These are phyloP conservation scores for Caenorhabditis sp. DNA, from an alignment of 2,888 invertebrate genomes.

Conservation along the genomic window DNA sequence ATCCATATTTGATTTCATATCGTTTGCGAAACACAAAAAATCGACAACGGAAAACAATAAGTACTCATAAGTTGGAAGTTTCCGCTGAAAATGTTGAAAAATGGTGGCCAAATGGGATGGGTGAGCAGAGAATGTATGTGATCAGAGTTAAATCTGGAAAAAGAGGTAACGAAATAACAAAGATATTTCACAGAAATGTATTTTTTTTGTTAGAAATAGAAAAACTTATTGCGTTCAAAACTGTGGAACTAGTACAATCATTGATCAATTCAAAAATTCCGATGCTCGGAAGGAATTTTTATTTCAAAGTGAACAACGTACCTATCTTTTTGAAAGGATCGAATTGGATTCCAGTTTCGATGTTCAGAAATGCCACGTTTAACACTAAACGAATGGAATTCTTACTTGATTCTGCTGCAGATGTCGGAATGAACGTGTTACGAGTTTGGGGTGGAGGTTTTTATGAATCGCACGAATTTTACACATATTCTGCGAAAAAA, in stretches of 20 bases:
- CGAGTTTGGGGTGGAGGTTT: slow-evolving; percentile 98
- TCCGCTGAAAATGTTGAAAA: slow-evolving; percentile 71
- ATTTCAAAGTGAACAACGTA: slow-evolving; percentile 84
- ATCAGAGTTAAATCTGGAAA: slow-evolving; percentile 23
- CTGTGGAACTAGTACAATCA: slow-evolving; percentile 79
- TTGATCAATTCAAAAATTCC: slow-evolving; percentile 40
- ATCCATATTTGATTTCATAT: background rate
- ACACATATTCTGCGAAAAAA: slow-evolving; percentile 74
- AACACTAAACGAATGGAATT: slow-evolving; percentile 41
- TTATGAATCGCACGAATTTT: slow-evolving; percentile 90
- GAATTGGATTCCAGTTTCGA: slow-evolving; percentile 66
- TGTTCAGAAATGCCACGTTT: slow-evolving; percentile 49
- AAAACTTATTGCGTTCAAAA: slow-evolving; percentile 82
- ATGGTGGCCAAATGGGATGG: slow-evolving; percentile 97
- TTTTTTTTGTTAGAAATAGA: background rate
- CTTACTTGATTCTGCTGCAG: slow-evolving; percentile 48
- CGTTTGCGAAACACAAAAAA: slow-evolving; percentile 7
- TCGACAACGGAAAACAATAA: slow-evolving; percentile 6
- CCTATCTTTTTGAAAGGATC: slow-evolving; percentile 85
- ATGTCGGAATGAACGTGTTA: slow-evolving; percentile 82
- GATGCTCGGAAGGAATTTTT: slow-evolving; percentile 78
- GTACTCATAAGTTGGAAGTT: slow-evolving; percentile 6
- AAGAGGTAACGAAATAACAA: slow-evolving; percentile 7
- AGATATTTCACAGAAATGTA: too few species aligned
- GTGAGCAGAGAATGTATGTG: slow-evolving; percentile 81